Evolutionary conservation across 2,797 vertebrate genomes (phyloP), one percentile per base, ranked within the genome.

Genomic region (Sebastes hubbsi): DNA sequence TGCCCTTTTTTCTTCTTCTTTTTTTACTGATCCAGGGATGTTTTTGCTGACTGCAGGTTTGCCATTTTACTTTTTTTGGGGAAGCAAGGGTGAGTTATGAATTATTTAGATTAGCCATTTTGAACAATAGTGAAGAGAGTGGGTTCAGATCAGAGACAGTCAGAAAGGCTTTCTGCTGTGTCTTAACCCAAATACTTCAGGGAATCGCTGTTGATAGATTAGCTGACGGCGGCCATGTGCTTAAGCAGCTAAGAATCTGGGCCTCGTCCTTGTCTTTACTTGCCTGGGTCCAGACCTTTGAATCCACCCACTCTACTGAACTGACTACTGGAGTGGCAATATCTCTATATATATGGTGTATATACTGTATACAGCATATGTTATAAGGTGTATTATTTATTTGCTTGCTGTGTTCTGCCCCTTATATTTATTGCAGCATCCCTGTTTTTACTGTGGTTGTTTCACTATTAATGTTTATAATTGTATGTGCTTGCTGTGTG

Each of bases 171-270:
- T n/a, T 66, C 60, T 72, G 75, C 24, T 36, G 34, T 61, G 13
- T 38, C 72, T 76, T 38, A 56, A 73, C 75, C 34, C 55, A 58
- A 22, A 49, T 55, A 58, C 84, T 75, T 73, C 25, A 36, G 78
- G 85, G 86, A 82, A 59, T 73, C 18, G 2, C 80, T 42, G 29
- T 38, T 90, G 84, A 89, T 89, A 84, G 79, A 89, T 91, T 70
- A 88, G 64, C 79, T 78, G 86, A 91, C 72, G 80, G 81, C 25
- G 72, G 66, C 72, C 25, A 10, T 76, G 77, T 79, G 80, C 77
- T 84, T 72, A 80, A 79, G 65, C 32, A 9, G 58, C 69, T 58
- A 62, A 52, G 60, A 88, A 87, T 77, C 81, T 77, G 70, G 70
- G 61, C 46, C 73, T 87, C 49, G 22, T 82, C n/a, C 18, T 75